Base-by-base conservation (phyloP, 1,140 invertebrate species). In the Melipona quadrifasciata region DNA sequence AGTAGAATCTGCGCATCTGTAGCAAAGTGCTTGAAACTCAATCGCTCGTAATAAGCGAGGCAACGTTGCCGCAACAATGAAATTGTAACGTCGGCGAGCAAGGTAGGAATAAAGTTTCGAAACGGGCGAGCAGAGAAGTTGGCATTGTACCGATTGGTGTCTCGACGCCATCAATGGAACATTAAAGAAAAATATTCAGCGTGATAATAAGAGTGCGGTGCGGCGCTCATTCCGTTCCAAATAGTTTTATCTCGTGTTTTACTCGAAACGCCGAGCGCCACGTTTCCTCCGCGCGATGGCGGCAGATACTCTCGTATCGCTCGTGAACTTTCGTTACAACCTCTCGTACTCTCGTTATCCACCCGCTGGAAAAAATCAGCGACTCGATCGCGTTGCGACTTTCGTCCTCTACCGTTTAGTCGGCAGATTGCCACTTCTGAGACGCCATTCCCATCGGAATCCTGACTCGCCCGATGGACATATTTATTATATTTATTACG, bases 371-470 rank as follows among this genome's bases (percentile, higher is more conserved):
- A 64, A 70, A 84, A 79, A 84, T 84, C 82, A 79, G 57, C 71
- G 67, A 70, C 47, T 78, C 86, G 83, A 88, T 88, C 83, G 85
- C 86, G 79, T 88, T 88, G 86, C 87, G 86, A 86, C 80, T 80
- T 80, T 80, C 78, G 80, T 89, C 78, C 80, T 71, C 39, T 53
- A 58, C 31, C 86, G 83, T 86, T 82, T 65, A 84, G 68, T 71
- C 39, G 65, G 14, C 39, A 55, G 80, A 89, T 89, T 80, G 72
- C 87, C 80, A 80, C 87, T 82, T 82, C 64, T 77, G 68, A 77
- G 80, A 89, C 70, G 79, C 76, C 81, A 88, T 86, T 88, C 78
- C 75, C 75, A 55, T 11, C 61, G 65, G 84, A 79, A 88, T 88
- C 82, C 58, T 55, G 0, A 1, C 27, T 31, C 61, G 68, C 27